Conservation (phyloP, 2,113 vertebrate species). For the Pterocles burchelli region DNA sequence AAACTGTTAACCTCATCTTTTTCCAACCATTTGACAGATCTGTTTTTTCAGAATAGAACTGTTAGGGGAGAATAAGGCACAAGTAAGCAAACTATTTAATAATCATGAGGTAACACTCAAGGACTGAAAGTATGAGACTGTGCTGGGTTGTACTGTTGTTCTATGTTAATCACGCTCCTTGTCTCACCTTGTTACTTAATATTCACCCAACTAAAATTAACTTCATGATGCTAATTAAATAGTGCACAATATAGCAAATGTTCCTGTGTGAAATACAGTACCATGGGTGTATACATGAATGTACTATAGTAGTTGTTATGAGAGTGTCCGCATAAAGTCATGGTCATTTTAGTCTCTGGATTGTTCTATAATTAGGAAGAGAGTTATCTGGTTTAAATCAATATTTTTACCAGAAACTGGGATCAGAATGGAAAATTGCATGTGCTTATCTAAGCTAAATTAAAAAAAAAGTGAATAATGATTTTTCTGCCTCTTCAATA, state of each 20-base stretch:
- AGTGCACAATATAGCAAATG: background rate
- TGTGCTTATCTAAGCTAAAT: background rate
- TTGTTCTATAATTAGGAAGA: background rate
- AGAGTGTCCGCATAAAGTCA: background rate
- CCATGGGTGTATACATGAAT: background rate
- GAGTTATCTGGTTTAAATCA: background rate
- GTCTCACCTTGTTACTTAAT: constrained; percentile 57
- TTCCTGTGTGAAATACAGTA: background rate
- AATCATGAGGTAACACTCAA: constrained; percentile 52
- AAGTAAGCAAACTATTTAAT: constrained; percentile 62
- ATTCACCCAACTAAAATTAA: constrained; percentile 58
- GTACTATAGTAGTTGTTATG: background rate
- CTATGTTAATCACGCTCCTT: constrained; percentile 31
- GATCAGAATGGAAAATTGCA: background rate
- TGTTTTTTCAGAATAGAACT: constrained; percentile 46
- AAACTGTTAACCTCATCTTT: constrained; percentile 62
- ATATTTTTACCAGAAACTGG: background rate
- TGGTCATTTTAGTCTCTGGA: background rate
- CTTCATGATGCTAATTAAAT: constrained; percentile 29
- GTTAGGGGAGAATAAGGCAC: constrained; percentile 47
- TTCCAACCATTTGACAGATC: constrained; percentile 12
- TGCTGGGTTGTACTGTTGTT: constrained; percentile 28
- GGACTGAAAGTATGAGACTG: constrained; percentile 35
- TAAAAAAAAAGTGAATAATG: background rate
- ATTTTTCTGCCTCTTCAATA: background rate